phyloP scores from a whole-genome alignment of 1,140 invertebrate species.

The Drosophila sproati region DNA sequence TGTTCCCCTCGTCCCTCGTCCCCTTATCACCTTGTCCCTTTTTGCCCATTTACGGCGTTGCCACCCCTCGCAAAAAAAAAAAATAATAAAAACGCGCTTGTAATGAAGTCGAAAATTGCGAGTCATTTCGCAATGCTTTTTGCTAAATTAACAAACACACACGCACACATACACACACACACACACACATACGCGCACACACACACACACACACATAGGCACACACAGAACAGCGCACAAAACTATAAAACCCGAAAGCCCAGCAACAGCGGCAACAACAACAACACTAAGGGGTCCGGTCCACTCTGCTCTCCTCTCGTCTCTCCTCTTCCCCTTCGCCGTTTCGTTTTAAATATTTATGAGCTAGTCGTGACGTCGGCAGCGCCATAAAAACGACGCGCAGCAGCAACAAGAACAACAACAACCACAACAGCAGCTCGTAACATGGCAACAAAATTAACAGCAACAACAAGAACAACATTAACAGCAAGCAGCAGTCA shows the following conservation, averaged over 20 bases:
- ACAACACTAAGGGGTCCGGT: slow-evolving; percentile 23
- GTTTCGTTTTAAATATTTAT: slow-evolving; percentile 72
- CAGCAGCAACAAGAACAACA: slow-evolving; percentile 7
- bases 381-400: slow-evolving; percentile 45
- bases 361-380: slow-evolving; percentile 68
- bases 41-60: too few relatives aligned
- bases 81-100: slow-evolving; percentile 1
- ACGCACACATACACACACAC: slow-evolving; percentile 11
- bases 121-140: slow-evolving; percentile 74
- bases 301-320: slow-evolving; percentile 16
- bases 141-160: slow-evolving; percentile 70
- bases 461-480: not conserved
- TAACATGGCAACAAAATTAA: slow-evolving; percentile 30
- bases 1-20: not conserved
- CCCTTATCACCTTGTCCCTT: too few relatives aligned
- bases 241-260: slow-evolving; percentile 63
- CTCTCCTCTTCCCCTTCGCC: not conserved
- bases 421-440: slow-evolving; percentile 22
- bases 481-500: not conserved
- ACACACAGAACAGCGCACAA: slow-evolving; percentile 44
- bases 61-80: not conserved
- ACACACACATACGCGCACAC: too few relatives aligned
- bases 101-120: slow-evolving; percentile 77
- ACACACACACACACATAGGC: not conserved
- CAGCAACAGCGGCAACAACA: not conserved